phyloP scores from a whole-genome alignment of 2,113 vertebrate species.

The Nothoprocta pentlandii region DNA sequence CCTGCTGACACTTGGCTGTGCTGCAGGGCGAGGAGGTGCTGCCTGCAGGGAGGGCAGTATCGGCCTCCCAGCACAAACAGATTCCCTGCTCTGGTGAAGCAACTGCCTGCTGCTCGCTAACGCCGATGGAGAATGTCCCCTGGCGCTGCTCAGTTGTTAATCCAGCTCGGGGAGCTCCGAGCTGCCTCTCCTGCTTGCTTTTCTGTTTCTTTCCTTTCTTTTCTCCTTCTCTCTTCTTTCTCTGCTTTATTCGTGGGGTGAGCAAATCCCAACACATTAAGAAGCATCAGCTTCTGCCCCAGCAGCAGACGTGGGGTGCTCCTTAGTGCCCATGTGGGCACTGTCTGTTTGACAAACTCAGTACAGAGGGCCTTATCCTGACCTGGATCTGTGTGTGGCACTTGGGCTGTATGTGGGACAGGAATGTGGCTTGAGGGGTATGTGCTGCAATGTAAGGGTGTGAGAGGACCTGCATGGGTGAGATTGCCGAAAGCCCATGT shows the following conservation, averaged over 20 bases:
- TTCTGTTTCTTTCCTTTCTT: fast-evolving
- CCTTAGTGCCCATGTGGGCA: not conserved
- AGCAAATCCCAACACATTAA: not conserved
- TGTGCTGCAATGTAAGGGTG: not conserved
- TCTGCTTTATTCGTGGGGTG: not conserved
- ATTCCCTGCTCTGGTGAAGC: not conserved
- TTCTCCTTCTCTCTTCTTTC: not conserved
- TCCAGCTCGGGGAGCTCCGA: not conserved
- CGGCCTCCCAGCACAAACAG: not conserved
- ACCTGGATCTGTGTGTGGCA: not conserved
- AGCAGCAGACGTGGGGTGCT: not conserved
- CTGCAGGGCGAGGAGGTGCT: not conserved
- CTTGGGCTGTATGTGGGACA: slow-evolving; percentile 1
- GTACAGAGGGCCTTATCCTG: not conserved
- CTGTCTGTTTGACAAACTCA: not conserved
- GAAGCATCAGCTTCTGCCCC: not conserved
- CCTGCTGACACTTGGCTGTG: fast-evolving
- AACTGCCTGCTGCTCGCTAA: not conserved
- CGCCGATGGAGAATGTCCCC: slow-evolving; percentile 30
- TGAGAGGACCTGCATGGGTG: not conserved
- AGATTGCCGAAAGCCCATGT: slow-evolving; percentile 7
- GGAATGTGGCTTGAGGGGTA: slow-evolving; percentile 4
- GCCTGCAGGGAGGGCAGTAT: not conserved
- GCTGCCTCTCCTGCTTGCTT: not conserved
- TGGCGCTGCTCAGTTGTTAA: not conserved